phyloP scores from a whole-genome alignment of 2,113 vertebrate genomes.

The Vidua chalybeata region DNA sequence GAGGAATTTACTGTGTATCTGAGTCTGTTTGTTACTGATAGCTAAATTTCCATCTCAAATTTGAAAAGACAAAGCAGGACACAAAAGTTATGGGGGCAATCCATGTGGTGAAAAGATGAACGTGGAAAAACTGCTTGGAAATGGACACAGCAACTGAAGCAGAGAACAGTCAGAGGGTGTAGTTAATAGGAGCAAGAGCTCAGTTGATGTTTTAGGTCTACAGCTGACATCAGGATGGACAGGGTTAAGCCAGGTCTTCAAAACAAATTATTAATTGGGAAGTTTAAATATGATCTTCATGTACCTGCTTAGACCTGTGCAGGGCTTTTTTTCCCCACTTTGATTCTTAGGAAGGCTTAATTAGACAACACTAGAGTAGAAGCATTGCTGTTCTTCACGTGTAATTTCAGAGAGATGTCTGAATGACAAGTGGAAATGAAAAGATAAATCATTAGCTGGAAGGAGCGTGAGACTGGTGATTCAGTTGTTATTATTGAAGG shows the following conservation, averaged over 20 bases:
- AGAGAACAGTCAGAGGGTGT: background rate
- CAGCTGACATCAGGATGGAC: background rate
- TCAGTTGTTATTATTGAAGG: constrained; percentile 4
- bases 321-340: background rate
- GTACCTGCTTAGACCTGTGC: background rate
- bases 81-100: background rate
- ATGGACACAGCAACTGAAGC: background rate
- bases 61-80: background rate
- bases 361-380: background rate
- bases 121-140: background rate
- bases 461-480: background rate
- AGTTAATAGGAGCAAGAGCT: background rate
- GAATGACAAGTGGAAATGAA: constrained; percentile 36
- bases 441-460: constrained; percentile 22
- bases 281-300: background rate
- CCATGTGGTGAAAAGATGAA: background rate
- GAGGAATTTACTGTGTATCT: background rate
- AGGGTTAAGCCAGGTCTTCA: background rate
- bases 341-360: constrained; percentile 37
- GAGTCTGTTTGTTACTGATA: background rate
- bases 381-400: background rate
- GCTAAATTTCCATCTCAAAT: background rate
- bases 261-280: background rate
- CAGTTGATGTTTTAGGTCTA: background rate
- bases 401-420: constrained; percentile 19